Conservation (phyloP, 2,113 vertebrate species). For the Sinocyclocheilus anshuiensis region DNA sequence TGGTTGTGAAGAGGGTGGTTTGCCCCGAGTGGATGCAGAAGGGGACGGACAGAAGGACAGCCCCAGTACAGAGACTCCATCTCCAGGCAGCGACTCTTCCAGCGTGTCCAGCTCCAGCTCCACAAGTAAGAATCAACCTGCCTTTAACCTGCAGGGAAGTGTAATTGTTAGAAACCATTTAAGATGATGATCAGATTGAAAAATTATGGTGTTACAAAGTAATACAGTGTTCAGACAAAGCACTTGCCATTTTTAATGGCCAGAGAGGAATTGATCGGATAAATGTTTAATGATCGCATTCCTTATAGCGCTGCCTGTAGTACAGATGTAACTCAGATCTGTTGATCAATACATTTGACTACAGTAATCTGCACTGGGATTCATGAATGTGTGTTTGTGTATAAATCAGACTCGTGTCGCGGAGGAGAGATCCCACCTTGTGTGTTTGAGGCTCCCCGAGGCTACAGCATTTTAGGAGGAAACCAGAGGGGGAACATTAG, state of each 20-base stretch:
- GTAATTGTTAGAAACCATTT: constrained; percentile 15
- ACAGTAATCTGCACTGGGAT: neutral
- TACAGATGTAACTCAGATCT: neutral
- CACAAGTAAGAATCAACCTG: constrained; percentile 75
- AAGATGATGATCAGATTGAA: neutral
- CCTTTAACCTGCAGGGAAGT: neutral
- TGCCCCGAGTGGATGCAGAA: constrained; percentile 68
- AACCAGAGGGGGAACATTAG: constrained; percentile 82
- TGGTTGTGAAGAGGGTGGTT: constrained; percentile 85
- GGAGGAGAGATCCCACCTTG: constrained; percentile 87
- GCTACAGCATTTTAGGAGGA: constrained; percentile 91
- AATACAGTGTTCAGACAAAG: constrained; percentile 12
- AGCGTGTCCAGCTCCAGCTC: constrained; percentile 97
- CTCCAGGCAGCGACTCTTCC: constrained; percentile 92
- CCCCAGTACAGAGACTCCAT: constrained; percentile 86
- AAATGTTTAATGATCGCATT: constrained; percentile 31
- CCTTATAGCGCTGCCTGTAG: neutral
- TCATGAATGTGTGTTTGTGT: constrained; percentile 54
- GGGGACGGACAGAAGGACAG: constrained; percentile 80
- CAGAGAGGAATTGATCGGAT: constrained; percentile 5
- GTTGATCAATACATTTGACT: constrained; percentile 5
- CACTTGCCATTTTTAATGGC: constrained; percentile 29
- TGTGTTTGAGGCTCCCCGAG: constrained; percentile 88
- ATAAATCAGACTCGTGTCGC: constrained; percentile 83
- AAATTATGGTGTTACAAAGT: constrained; percentile 11